These are phyloP conservation scores for Gulo gulo DNA, from an alignment of 2,113 vertebrate species.

Conservation along the genomic window DNA sequence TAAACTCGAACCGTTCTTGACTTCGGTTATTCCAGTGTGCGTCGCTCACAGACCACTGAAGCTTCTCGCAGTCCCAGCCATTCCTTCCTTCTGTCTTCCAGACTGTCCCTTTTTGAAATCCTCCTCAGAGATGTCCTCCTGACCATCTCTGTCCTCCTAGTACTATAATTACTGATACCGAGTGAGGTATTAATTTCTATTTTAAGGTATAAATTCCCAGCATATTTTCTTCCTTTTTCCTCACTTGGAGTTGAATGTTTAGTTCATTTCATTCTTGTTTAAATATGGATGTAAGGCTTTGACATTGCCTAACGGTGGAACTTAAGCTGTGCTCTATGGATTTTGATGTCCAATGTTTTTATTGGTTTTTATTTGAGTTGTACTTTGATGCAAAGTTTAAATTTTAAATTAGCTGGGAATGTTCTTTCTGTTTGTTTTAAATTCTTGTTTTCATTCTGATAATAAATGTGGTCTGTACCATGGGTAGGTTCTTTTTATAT, in stretches of 20 bases:
- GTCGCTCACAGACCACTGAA: neutral
- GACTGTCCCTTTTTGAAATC: neutral
- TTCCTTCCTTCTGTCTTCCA: neutral
- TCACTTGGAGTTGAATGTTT: neutral
- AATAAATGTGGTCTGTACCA: no score
- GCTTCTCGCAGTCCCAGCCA: accelerated
- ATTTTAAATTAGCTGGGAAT: neutral
- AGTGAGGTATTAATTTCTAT: neutral
- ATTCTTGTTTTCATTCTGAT: no score
- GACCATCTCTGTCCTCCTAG: neutral
- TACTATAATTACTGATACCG: neutral
- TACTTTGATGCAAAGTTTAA: neutral
- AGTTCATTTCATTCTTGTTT: neutral
- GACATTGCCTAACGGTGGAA: neutral
- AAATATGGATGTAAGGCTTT: neutral
- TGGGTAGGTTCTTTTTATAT: no score
- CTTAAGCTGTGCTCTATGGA: neutral
- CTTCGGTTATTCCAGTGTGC: neutral
- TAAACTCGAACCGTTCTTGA: neutral
- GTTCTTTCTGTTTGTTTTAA: no score
- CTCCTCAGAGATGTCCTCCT: neutral
- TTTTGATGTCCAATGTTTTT: neutral
- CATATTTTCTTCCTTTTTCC: neutral
- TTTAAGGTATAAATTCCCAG: neutral
- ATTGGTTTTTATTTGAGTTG: neutral